These are phyloP conservation scores for Epizoanthus rinbou DNA, from an alignment of 92 coral and sea anemone species.

Conservation along the genomic window DNA sequence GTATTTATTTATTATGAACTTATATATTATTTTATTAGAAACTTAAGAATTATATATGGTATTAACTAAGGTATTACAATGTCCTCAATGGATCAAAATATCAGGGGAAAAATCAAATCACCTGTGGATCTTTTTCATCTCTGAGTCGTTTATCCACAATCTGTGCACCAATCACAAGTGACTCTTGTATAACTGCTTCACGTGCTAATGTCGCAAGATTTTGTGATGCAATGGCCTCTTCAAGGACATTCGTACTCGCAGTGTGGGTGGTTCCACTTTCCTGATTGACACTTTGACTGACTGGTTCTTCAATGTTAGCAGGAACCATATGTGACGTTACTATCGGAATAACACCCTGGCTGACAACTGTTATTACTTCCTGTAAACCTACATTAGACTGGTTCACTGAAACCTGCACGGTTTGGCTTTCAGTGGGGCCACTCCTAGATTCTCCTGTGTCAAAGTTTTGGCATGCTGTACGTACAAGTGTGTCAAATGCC, in stretches of 20 bases:
- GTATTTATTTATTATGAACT: too few relatives aligned
- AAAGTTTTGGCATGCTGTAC: slow-evolving; percentile 79
- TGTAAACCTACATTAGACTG: not conserved
- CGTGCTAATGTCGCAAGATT: slow-evolving; percentile 43
- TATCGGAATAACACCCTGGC: slow-evolving; percentile 24
- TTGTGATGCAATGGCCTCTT: slow-evolving; percentile 39
- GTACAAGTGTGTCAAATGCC: slow-evolving; percentile 82
- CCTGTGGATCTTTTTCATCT: slow-evolving; percentile 27
- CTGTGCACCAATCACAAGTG: slow-evolving; percentile 41
- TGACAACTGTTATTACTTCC: slow-evolving; percentile 20
- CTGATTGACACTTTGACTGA: not conserved
- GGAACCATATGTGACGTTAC: slow-evolving; percentile 1
- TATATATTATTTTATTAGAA: too few relatives aligned
- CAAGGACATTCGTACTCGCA: slow-evolving; percentile 29
- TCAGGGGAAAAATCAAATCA: not conserved
- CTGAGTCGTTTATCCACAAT: slow-evolving; percentile 28
- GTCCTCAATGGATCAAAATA: too few relatives aligned
- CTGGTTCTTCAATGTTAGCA: slow-evolving; percentile 3
- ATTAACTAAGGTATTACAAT: too few relatives aligned
- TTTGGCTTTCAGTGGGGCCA: not conserved
- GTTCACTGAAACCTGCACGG: not conserved
- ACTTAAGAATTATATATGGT: too few relatives aligned
- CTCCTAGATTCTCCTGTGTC: slow-evolving; percentile 32
- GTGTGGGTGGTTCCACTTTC: not conserved
- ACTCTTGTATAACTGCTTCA: slow-evolving; percentile 43